Conservation (phyloP, 2,888 invertebrate genomes). For the Ennomos fuscantarius region DNA sequence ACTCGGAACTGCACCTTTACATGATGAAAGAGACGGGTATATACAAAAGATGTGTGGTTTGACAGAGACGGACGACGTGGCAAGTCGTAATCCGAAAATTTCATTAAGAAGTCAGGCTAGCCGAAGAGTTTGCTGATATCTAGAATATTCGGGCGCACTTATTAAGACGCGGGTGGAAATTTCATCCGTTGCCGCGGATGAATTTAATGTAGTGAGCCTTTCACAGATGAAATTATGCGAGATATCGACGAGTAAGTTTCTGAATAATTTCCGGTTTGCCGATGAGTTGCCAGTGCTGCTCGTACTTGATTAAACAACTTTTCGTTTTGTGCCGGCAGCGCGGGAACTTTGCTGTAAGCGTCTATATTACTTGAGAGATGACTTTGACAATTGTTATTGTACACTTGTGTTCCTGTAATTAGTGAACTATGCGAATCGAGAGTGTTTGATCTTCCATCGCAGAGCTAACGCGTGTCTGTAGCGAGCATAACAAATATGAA, state of each 20-base stretch:
- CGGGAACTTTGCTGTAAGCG: slow-evolving; percentile 24
- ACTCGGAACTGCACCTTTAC: slow-evolving; percentile 82
- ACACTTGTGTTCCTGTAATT: slow-evolving; percentile 12
- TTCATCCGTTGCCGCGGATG: slow-evolving; percentile 67
- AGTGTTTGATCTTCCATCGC: not conserved
- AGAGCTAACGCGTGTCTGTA: not conserved
- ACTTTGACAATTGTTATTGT: slow-evolving; percentile 23
- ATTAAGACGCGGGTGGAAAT: slow-evolving; percentile 71
- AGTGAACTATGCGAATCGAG: slow-evolving; percentile 1
- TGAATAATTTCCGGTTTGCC: slow-evolving; percentile 48
- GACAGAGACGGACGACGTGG: slow-evolving; percentile 56
- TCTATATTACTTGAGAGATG: slow-evolving; percentile 22
- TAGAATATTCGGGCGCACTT: slow-evolving; percentile 77
- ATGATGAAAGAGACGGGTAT: slow-evolving; percentile 63
- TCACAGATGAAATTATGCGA: slow-evolving; percentile 63
- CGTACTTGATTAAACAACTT: slow-evolving; percentile 50
- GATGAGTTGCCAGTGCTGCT: slow-evolving; percentile 45
- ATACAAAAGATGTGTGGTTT: slow-evolving; percentile 42
- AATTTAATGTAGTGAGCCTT: slow-evolving; percentile 69
- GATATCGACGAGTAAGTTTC: slow-evolving; percentile 51
- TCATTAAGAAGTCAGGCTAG: slow-evolving; percentile 82
- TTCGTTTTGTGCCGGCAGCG: slow-evolving; percentile 36
- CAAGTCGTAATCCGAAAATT: slow-evolving; percentile 83
- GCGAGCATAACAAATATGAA: slow-evolving; percentile 1
- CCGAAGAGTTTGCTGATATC: slow-evolving; percentile 79